Percentiles rank a stretch among this genome's conserved stretches.
Evolutionary conservation across 1,140 invertebrate species (phyloP).

Genomic region (Cherax quadricarinatus): DNA sequence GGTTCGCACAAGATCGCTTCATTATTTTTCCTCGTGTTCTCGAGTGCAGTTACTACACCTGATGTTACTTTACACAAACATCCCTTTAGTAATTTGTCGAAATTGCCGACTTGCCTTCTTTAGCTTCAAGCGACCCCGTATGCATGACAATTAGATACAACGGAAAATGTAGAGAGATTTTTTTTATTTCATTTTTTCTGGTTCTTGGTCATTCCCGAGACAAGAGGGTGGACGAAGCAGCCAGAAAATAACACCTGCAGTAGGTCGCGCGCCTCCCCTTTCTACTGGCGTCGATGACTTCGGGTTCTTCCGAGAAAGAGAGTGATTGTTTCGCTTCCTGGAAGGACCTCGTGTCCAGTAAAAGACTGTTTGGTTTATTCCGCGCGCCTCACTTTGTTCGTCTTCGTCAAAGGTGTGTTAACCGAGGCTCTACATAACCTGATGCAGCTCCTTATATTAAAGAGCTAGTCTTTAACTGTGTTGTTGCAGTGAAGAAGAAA

Average conservation of each 20-base stretch:
- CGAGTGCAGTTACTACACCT: background rate
- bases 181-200: background rate
- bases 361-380: constrained; percentile 32
- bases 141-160: too few relatives aligned
- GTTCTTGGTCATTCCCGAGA: background rate
- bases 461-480: background rate
- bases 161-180: too few relatives aligned
- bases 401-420: background rate
- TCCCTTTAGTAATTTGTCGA: too few relatives aligned
- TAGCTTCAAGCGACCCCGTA: too few relatives aligned
- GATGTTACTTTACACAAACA: too few relatives aligned
- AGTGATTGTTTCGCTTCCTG: constrained; percentile 44
- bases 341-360: constrained; percentile 6
- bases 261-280: constrained; percentile 16
- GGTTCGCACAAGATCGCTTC: background rate
- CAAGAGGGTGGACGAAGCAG: background rate
- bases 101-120: too few relatives aligned
- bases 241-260: constrained; percentile 4
- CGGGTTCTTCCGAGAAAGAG: constrained; percentile 37
- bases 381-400: background rate
- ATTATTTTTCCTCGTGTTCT: background rate
- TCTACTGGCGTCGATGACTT: background rate
- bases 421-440: background rate
- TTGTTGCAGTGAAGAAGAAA: too few relatives aligned
- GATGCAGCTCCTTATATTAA: too few relatives aligned